Percentiles rank a stretch among this genome's conserved stretches.
Conservation (phyloP, 1,140 invertebrate genomes). For the Trichogramma pretiosum region DNA sequence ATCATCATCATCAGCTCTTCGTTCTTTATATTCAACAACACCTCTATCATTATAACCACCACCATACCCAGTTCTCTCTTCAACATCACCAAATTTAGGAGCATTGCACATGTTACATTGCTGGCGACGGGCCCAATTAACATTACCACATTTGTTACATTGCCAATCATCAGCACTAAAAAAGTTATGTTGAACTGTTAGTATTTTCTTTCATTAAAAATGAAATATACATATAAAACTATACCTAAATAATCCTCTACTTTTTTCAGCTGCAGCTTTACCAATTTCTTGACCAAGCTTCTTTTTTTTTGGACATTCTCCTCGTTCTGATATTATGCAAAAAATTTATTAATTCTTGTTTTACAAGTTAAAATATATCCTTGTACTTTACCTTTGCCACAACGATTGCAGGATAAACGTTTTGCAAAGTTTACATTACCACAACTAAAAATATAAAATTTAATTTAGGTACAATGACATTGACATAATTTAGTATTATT, state of each 20-base stretch:
- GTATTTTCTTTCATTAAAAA: conserved; percentile 6
- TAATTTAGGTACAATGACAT: conserved; percentile 3
- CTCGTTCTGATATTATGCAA: conserved; percentile 43
- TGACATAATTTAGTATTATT: neutral
- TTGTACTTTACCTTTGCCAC: conserved; percentile 57
- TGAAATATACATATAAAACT: conserved; percentile 4
- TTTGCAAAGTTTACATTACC: conserved; percentile 92
- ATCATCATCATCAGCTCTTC: conserved; percentile 76
- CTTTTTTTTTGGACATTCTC: conserved; percentile 66
- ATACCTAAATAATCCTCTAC: conserved; percentile 80
- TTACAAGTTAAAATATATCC: neutral
- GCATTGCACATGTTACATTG: conserved; percentile 99
- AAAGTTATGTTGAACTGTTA: conserved; percentile 11
- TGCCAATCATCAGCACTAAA: conserved; percentile 99
- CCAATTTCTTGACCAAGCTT: conserved; percentile 95
- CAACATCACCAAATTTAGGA: conserved; percentile 89
- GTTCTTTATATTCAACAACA: conserved; percentile 84
- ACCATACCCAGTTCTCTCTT: conserved; percentile 70
- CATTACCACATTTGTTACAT: conserved; percentile 98
- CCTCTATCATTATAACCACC: conserved; percentile 91
- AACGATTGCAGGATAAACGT: conserved; percentile 82
- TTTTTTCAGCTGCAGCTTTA: conserved; percentile 95
- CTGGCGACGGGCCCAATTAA: conserved; percentile 95
- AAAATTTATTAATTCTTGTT: conserved; percentile 9
- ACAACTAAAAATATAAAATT: conserved; percentile 53